Conservation (phyloP, 2,888 invertebrate species). For the Pinctada fucata region DNA sequence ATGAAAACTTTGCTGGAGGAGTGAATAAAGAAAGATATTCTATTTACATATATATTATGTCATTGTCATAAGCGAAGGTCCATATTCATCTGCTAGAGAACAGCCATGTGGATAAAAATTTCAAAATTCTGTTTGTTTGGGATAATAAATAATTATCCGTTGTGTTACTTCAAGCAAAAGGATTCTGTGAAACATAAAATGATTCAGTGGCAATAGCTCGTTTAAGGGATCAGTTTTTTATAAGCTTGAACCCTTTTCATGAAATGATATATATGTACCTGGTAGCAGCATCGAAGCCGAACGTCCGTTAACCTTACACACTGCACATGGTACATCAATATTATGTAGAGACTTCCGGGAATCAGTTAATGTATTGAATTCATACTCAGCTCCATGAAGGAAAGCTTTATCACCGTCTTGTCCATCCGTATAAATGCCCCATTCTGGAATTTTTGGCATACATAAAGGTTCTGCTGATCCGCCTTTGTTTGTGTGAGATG, state of each 20-base stretch:
- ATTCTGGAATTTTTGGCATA: slow-evolving; percentile 35
- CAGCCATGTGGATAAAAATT: too few species aligned
- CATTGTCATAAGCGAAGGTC: too few species aligned
- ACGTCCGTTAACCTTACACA: slow-evolving; percentile 19
- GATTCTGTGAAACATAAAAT: too few species aligned
- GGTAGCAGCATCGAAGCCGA: slow-evolving; percentile 36
- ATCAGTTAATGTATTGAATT: background rate
- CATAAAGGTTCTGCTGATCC: slow-evolving; percentile 31
- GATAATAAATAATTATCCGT: too few species aligned
- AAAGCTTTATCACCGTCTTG: background rate
- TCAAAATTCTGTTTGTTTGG: too few species aligned
- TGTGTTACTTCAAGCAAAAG: too few species aligned
- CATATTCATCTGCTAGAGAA: too few species aligned
- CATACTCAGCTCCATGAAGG: slow-evolving; percentile 37
- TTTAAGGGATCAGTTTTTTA: too few species aligned
- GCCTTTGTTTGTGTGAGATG: slow-evolving; percentile 9
- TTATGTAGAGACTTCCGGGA: slow-evolving; percentile 5
- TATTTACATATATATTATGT: too few species aligned
- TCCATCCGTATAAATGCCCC: slow-evolving; percentile 27
- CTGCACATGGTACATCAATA: slow-evolving; percentile 35
- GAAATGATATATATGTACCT: background rate
- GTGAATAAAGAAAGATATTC: too few species aligned
- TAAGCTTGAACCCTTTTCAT: background rate
- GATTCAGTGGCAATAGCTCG: too few species aligned
- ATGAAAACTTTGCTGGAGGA: too few species aligned